Conservation (phyloP, 37 sponge, comb jelly and placozoan genomes). For the Eunapius fragilis region DNA sequence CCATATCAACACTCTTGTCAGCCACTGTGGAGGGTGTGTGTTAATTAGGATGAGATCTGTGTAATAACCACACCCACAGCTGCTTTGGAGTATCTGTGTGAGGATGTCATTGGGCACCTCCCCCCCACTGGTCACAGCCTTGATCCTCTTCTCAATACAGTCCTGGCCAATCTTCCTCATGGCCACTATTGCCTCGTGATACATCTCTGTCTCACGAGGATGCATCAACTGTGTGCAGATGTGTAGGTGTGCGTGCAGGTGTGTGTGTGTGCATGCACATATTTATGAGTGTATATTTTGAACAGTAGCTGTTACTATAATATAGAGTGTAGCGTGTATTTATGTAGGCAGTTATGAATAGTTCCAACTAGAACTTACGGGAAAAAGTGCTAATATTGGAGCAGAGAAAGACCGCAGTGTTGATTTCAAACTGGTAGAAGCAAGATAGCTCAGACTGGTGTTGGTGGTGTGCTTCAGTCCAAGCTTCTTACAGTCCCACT, state of each 20-base stretch:
- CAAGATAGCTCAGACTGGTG: background rate
- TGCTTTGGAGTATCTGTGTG: constrained; percentile 7
- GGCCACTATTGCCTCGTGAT: constrained; percentile 18
- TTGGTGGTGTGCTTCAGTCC: background rate
- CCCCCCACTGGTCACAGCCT: constrained; percentile 8
- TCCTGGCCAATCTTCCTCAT: constrained; percentile 13
- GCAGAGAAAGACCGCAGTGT: background rate
- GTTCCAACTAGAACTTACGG: background rate
- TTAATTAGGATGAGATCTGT: background rate
- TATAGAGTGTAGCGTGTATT: background rate
- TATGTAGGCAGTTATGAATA: background rate
- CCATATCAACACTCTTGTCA: constrained; percentile 9
- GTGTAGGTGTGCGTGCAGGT: background rate
- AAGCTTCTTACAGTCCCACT: background rate
- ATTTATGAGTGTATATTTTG: background rate
- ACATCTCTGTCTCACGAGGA: constrained; percentile 6
- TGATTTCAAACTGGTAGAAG: background rate
- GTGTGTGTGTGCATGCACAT: constrained; percentile 16
- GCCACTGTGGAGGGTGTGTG: background rate
- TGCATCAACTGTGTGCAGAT: constrained; percentile 7
- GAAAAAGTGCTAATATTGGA: background rate
- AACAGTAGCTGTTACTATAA: no score
- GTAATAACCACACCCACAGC: background rate
- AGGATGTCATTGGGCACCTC: constrained; percentile 37
- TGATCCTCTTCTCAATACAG: constrained; percentile 24